Evolutionary conservation across 2,888 invertebrate genomes (phyloP), one percentile per base, ranked within the genome.

Genomic region (Eupithecia tripunctaria): DNA sequence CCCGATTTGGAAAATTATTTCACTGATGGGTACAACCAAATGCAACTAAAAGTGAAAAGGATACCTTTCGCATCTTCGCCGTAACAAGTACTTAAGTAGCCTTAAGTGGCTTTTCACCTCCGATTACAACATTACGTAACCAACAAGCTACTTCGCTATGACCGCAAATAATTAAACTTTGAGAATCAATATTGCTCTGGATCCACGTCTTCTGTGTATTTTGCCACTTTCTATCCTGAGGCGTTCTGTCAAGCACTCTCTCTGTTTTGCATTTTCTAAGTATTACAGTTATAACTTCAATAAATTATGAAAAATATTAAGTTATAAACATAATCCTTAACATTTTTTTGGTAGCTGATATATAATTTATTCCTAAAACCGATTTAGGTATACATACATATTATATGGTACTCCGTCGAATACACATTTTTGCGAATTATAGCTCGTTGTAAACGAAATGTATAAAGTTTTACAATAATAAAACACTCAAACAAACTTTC

Each of bases 221-320:
- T 72, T 74, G 80, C 76, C 60, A 72, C 80, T 79, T 79, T 80
- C 79, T 76, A 71, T 64, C 78, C 60, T 47, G 32, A 56, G 77
- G 80, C 77, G 66, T 60, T 72, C 27, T 63, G 70, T 68, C 73
- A 25, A 70, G 74, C 72, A 59, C 79, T 80, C 79, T 80, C 80
- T 78, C 80, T 76, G 71, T 71, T 79, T 79, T 72, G 77, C 78
- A 79, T 79, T 77, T 74, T 59, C 64, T 75, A 60, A 71, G 74
- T 60, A 73, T 70, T 51, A 66, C 66, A 25, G 68, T 62, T 36
- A 56, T 36, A 72, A 68, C 41, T 76, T 68, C 59, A 36, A 41
- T 68, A 59, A 38, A 36, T 59, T 18, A 59, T 25, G 3, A 56
- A 56, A 56, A 56, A 51, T 51, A 21, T 21, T 51, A 51, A 56